Conservation (phyloP, 1,140 invertebrate species). For the Drosophila mayri region DNA sequence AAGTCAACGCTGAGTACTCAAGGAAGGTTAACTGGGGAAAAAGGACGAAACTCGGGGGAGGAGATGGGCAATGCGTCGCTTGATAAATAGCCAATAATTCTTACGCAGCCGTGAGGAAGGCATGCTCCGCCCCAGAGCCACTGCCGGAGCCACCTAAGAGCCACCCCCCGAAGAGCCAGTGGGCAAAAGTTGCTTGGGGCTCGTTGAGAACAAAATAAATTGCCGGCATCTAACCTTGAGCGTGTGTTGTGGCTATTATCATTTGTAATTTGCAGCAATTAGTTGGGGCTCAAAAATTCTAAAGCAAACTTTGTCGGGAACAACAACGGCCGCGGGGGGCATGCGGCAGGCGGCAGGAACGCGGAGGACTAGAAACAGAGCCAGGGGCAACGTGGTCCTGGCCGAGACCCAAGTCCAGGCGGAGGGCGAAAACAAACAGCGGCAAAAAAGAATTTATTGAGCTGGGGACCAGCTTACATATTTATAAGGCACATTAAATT, state of each 20-base stretch:
- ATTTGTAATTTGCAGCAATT: constrained; percentile 83
- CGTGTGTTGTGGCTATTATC: constrained; percentile 84
- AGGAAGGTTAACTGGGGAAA: constrained; percentile 30
- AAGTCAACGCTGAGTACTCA: constrained; percentile 63
- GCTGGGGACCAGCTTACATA: constrained; percentile 69
- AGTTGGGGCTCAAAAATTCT: constrained; percentile 83
- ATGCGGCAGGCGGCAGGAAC: neutral
- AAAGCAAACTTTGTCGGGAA: constrained; percentile 77
- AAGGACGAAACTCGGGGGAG: neutral
- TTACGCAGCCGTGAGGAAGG: constrained; percentile 65
- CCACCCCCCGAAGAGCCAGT: neutral
- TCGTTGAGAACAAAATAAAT: constrained; percentile 78
- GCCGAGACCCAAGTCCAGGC: constrained; percentile 47
- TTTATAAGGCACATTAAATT: constrained; percentile 84
- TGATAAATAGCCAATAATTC: constrained; percentile 83
- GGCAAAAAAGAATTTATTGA: constrained; percentile 73
- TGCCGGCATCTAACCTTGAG: constrained; percentile 79
- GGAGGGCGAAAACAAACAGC: constrained; percentile 59
- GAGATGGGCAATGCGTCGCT: constrained; percentile 62
- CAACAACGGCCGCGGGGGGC: constrained; percentile 37
- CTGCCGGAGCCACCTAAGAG: neutral
- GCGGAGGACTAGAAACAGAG: constrained; percentile 14
- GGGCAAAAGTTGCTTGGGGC: constrained; percentile 15
- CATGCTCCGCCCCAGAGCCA: constrained; percentile 11
- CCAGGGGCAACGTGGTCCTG: constrained; percentile 31